Percentiles rank a stretch among this genome's conserved stretches.
Conservation (phyloP, 2,888 invertebrate genomes). For the Taphrorychus bicolor region DNA sequence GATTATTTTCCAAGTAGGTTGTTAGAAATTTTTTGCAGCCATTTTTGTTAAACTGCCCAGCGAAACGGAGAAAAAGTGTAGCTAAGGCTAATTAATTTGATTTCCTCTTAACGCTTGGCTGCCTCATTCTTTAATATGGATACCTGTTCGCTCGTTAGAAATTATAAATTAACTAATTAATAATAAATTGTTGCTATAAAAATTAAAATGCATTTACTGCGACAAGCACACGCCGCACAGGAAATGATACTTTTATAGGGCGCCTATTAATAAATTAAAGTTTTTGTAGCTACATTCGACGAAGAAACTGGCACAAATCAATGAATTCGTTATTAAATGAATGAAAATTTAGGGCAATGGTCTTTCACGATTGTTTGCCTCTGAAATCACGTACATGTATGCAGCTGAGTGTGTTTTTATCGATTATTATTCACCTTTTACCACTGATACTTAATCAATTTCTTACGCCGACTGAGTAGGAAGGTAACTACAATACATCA, state of each 20-base stretch:
- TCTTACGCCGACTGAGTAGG: neutral
- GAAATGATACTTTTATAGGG: neutral
- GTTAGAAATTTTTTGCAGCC: too few relatives aligned
- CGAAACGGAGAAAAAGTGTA: neutral
- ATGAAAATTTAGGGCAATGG: neutral
- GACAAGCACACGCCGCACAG: neutral
- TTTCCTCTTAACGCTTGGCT: too few relatives aligned
- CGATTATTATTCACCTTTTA: neutral
- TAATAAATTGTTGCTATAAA: neutral
- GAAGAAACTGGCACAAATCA: slow-evolving; percentile 14
- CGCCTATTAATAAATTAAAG: slow-evolving; percentile 12
- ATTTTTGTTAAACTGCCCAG: too few relatives aligned
- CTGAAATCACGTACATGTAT: neutral
- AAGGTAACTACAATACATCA: too few relatives aligned
- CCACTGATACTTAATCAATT: neutral
- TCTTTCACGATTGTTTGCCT: neutral
- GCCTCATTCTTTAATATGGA: neutral
- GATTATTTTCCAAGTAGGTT: too few relatives aligned
- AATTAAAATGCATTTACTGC: neutral
- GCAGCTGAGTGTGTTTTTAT: neutral
- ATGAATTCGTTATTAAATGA: neutral
- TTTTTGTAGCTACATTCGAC: neutral
- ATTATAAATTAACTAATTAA: neutral
- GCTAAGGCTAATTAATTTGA: neutral
- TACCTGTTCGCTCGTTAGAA: neutral